Evolutionary conservation across 2,113 vertebrate genomes (phyloP).

Genomic region (cattle (Bos taurus)): ARS-UCD2.0 NC_037332.1:1104501-1105000

Average conservation of each 20-base stretch:
- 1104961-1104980: background rate
- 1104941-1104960: slow-evolving; percentile 21
- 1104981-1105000: slow-evolving; percentile 35
- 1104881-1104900: slow-evolving; percentile 32
- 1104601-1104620: background rate
- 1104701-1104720: slow-evolving; percentile 15
- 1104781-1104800: slow-evolving; percentile 15
- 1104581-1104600: slow-evolving; percentile 26
- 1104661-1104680: background rate
- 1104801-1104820: slow-evolving; percentile 6
- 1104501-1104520: slow-evolving; percentile 52
- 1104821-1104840: background rate
- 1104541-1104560: slow-evolving; percentile 44
- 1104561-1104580: slow-evolving; percentile 44
- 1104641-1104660: background rate
- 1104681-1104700: background rate
- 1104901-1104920: slow-evolving; percentile 25
- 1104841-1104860: slow-evolving; percentile 25
- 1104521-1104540: slow-evolving; percentile 56
- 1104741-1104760: background rate
- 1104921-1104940: slow-evolving; percentile 8
- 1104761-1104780: slow-evolving; percentile 20
- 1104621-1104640: background rate
- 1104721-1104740: background rate
- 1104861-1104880: slow-evolving; percentile 47